Base-by-base conservation (phyloP, 2,797 vertebrate genomes). In the Pelodytes ibericus region DNA sequence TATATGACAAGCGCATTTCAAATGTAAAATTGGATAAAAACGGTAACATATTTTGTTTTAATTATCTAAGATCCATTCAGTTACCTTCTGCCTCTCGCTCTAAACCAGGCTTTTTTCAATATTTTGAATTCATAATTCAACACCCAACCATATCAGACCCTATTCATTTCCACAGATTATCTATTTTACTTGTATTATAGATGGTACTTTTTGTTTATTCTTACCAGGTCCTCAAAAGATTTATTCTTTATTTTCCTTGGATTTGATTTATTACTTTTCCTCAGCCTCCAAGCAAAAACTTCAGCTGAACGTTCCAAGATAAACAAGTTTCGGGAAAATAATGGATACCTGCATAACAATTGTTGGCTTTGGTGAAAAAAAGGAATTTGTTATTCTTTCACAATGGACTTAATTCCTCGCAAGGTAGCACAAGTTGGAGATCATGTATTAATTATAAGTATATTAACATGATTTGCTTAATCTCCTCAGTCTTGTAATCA, bases 281-380 rank as follows among this genome's bases (percentile, higher is more conserved):
- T 68, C 81, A 92, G 92, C 83, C 1, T 84, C 86, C n/a, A 84
- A 92, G 69, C 83, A 83, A 69, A 91, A 90, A 10, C 85, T 89
- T 66, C 85, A 88, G 82, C 85, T 91, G 51, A 83, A 88, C 74
- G 87, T 89, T 15, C 89, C 90, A 7, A 92, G 83, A 72, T 83
- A 89, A 61, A 87, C 72, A 18, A 84, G 86, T 4, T 84, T 91
- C 60, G 81, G 64, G 76, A 88, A 87, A 83, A 85, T 81, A 1
- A 74, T 84, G 56, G 88, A 90, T 11, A 86, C 88, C 0, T 90
- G 85, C 39, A 82, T 88, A 64, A 89, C 84, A 82, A 91, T 90
- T 87, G 74, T 90, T 78, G 87, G 86, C 83, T 73, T 80, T 65
- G 80, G 84, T 1, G 88, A 91, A 22, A n/a, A 83, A 89, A 27